Evolutionary conservation across 2,113 vertebrate genomes (phyloP), one percentile per base, ranked within the genome.

Genomic region (Gopherus flavomarginatus): DNA sequence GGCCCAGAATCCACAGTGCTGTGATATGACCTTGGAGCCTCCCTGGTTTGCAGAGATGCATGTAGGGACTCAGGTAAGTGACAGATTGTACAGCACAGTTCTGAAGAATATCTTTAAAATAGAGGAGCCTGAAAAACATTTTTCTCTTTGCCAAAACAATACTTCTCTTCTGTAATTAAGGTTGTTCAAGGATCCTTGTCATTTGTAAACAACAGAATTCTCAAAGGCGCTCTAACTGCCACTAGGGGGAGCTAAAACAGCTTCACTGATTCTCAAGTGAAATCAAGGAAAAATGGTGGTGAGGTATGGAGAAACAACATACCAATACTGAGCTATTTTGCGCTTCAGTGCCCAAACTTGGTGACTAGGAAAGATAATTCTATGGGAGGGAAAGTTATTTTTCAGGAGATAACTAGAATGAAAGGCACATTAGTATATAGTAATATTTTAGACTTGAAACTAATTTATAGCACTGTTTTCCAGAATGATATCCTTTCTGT

Each of bases 121-220:
- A 77, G 21, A 91, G 69, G 80, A 92, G 79, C 91, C 80, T 81
- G 81, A 75, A 93, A 93, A 88, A 59, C 62, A 93, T 59, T 88
- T 90, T 62, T 93, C 31, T 35, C 79, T 96, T 95, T 92, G 92
- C 85, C 83, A 78, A 88, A 10, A 89, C 56, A 91, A 4, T 52
- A 85, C 35, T 95, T 92, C 11, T 89, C 72, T 91, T 95, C 62
- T 87, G 59, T 82, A 91, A 72, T 89, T 96, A 96, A 91, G 52
- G 95, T 69, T 91, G 47, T 59, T 81, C 19, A 59, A 88, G 72
- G 90, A 29, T 81, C 81, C 87, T 29, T 83, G 62, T 79, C 44
- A 87, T 92, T 92, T 92, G 92, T 86, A 91, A 86, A 91, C 50
- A 90, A 65, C 95, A 91, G 90, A 50, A 90, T 50, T 21, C 79